Base-by-base conservation (phyloP, 2,888 invertebrate genomes). In the Sussaba pulchella region DNA sequence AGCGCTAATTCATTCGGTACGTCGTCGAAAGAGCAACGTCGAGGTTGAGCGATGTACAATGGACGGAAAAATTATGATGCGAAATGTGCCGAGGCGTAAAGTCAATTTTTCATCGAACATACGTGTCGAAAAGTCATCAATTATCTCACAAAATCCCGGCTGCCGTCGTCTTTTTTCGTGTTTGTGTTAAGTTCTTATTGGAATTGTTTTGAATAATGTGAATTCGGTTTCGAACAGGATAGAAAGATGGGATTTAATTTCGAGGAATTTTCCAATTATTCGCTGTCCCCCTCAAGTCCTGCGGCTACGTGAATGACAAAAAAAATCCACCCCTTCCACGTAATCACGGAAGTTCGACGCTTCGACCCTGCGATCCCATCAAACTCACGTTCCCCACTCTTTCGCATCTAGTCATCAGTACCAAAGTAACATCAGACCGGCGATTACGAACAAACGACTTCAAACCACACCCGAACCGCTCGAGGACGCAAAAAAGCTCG, bases 381-480 rank as follows among this genome's bases (percentile, higher is more conserved):
- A n/a, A n/a, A n/a, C n/a, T n/a, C n/a, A n/a, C n/a, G n/a, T n/a
- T 21, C 26, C 2, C 12, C 26, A 12, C 54, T 24, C 12, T 5
- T 26, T 54, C 54, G n/a, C n/a, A n/a, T n/a, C n/a, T n/a, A n/a
- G n/a, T n/a, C 5, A 26, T n/a, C n/a, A 26, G n/a, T 5, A 26
- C 26, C 21, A 17, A 54, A 12, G 6, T 10, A 54, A 26, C 54
- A 26, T 54, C 26, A 17, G 12, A 14, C 31, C 54, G 54, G 54
- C 31, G 54, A 57, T 57, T 57, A 57, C 54, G 14, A n/a, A 14
- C n/a, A 10, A 57, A 57, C n/a, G 6, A 31, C 54, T 57, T n/a
- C 26, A 31, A 57, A 57, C 39, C 1, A 8, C 5, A 14, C 2
- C 12, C 31, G 54, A 10, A 6, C 31, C n/a, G 26, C 31, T 4